phyloP scores from a whole-genome alignment of 2,888 invertebrate genomes.

The Oxytorus armatus region DNA sequence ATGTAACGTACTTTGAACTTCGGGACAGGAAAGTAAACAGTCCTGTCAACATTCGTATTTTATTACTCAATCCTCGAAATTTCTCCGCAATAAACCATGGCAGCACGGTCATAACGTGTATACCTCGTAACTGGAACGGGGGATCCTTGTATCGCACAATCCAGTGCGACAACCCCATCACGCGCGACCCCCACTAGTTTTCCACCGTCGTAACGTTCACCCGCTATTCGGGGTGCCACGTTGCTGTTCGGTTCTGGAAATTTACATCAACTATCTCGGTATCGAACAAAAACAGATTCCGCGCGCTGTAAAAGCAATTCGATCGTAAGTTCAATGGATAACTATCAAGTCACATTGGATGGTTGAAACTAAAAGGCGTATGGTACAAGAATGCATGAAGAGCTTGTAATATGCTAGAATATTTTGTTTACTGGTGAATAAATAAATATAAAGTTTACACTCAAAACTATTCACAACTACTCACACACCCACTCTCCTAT shows the following conservation, averaged over 20 bases:
- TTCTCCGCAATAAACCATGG: slow-evolving; percentile 2
- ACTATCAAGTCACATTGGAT: background rate
- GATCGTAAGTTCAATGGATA: background rate
- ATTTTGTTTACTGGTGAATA: background rate
- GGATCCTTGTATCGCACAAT: slow-evolving; percentile 89
- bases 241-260: slow-evolving; percentile 87
- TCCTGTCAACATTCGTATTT: background rate
- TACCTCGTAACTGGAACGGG: slow-evolving; percentile 90
- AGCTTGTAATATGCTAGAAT: background rate
- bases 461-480: background rate
- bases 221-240: slow-evolving; percentile 87
- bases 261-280: slow-evolving; percentile 27
- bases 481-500: too few relatives aligned
- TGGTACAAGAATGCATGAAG: background rate
- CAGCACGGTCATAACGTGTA: slow-evolving; percentile 70
- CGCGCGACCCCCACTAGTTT: slow-evolving; percentile 86
- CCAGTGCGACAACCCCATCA: slow-evolving; percentile 86
- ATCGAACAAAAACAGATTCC: background rate
- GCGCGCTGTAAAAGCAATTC: background rate
- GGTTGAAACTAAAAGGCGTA: background rate
- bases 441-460: background rate
- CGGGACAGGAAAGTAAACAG: background rate
- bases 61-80: background rate
- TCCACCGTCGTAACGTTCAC: slow-evolving; percentile 88
- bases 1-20: slow-evolving; percentile 6